These are phyloP conservation scores for Trisateles emortualis DNA, from an alignment of 2,888 invertebrate species.

Conservation along the genomic window DNA sequence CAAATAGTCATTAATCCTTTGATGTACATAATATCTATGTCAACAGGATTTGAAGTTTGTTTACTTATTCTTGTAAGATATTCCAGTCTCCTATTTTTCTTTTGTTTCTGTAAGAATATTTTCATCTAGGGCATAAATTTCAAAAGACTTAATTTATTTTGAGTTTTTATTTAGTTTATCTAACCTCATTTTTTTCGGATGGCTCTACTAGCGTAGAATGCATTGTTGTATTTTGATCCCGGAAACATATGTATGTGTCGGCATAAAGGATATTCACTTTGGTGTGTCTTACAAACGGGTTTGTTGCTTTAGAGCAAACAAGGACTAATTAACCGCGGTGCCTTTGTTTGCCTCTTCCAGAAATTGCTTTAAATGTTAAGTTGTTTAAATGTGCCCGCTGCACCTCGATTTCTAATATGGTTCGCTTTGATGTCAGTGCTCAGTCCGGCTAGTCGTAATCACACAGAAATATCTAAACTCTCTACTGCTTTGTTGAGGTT, in stretches of 20 bases:
- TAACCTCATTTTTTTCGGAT: too few relatives aligned
- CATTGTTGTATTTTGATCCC: conserved; percentile 20
- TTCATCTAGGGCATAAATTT: too few relatives aligned
- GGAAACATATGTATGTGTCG: conserved; percentile 52
- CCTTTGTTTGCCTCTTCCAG: conserved; percentile 76
- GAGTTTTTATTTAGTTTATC: too few relatives aligned
- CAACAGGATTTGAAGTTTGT: too few relatives aligned
- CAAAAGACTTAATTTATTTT: too few relatives aligned
- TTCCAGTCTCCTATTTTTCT: too few relatives aligned
- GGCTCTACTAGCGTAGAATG: not conserved
- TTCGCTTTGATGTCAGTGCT: conserved; percentile 56
- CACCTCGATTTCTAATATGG: conserved; percentile 55
- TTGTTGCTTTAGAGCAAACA: conserved; percentile 74
- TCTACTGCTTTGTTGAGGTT: conserved; percentile 45
- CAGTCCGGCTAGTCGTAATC: conserved; percentile 49
- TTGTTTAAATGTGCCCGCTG: conserved; percentile 56
- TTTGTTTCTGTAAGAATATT: too few relatives aligned
- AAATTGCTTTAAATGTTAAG: conserved; percentile 65
- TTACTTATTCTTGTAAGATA: too few relatives aligned
- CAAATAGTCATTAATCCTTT: too few relatives aligned
- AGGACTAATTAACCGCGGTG: conserved; percentile 74
- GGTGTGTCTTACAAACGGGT: conserved; percentile 61
- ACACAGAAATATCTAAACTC: conserved; percentile 48
- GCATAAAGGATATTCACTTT: conserved; percentile 50
- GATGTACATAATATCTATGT: too few relatives aligned